Evolutionary conservation across 2,888 invertebrate genomes (phyloP).

Genomic region (Ephialtes manifestator): DNA sequence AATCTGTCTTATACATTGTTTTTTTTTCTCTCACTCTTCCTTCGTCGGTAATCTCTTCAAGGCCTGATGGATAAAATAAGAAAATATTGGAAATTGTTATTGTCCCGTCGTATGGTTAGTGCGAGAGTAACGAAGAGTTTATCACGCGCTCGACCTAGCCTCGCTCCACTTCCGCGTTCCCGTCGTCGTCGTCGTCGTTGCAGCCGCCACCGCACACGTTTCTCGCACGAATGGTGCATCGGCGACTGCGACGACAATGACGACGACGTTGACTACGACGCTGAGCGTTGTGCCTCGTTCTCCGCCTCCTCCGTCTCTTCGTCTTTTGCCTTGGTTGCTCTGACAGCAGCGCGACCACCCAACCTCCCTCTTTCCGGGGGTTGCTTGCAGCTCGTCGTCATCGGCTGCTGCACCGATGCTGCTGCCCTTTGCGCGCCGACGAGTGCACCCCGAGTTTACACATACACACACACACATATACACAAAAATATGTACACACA

Average conservation of each 20-base stretch:
- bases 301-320: slow-evolving; percentile 48
- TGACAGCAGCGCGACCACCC: slow-evolving; percentile 38
- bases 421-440: slow-evolving; percentile 68
- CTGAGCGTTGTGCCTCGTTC: slow-evolving; percentile 38
- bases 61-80: slow-evolving; percentile 57
- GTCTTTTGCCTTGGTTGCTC: slow-evolving; percentile 62
- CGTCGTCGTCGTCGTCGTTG: slow-evolving; percentile 31
- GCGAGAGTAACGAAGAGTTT: slow-evolving; percentile 35
- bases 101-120: slow-evolving; percentile 22
- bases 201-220: slow-evolving; percentile 32
- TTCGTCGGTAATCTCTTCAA: slow-evolving; percentile 8
- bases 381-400: slow-evolving; percentile 61
- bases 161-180: slow-evolving; percentile 65
- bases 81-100: slow-evolving; percentile 59
- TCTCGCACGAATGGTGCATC: slow-evolving; percentile 50
- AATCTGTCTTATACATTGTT: not conserved
- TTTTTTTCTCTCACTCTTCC: slow-evolving; percentile 1
- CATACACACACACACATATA: slow-evolving; percentile 21
- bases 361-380: slow-evolving; percentile 54
- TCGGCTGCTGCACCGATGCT: slow-evolving; percentile 62
- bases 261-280: slow-evolving; percentile 37
- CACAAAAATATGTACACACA: slow-evolving; percentile 16
- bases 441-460: slow-evolving; percentile 57
- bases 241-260: slow-evolving; percentile 43
- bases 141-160: slow-evolving; percentile 57